Conservation (phyloP, 2,888 invertebrate species). For the Neoascia interrupta region DNA sequence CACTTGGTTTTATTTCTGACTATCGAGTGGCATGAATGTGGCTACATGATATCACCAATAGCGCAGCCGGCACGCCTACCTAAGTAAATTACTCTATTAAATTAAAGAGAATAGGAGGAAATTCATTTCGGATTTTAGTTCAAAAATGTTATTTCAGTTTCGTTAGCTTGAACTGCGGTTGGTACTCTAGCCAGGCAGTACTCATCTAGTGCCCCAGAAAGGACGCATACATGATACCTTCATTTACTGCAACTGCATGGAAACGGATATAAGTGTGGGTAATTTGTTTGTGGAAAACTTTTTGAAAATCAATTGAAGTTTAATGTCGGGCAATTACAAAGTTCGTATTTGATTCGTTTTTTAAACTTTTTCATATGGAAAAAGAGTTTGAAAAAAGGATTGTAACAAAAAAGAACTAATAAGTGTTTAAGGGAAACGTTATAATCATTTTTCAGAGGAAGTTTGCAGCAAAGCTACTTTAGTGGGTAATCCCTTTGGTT, state of each 20-base stretch:
- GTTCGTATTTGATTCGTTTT: conserved; percentile 60
- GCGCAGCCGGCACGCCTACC: conserved; percentile 16
- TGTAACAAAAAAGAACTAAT: too few relatives aligned
- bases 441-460: too few relatives aligned
- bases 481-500: too few relatives aligned
- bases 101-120: conserved; percentile 64
- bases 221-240: too few relatives aligned
- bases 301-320: conserved; percentile 65
- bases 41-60: conserved; percentile 54
- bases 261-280: too few relatives aligned
- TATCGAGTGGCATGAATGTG: conserved; percentile 62
- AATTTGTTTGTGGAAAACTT: conserved; percentile 54
- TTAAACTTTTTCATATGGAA: conserved; percentile 24
- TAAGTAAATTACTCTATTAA: conserved; percentile 64
- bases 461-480: too few relatives aligned
- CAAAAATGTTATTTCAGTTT: conserved; percentile 63
- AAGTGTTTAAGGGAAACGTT: too few relatives aligned
- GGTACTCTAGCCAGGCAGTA: conserved; percentile 9
- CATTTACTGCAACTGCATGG: too few relatives aligned
- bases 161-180: conserved; percentile 12
- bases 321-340: conserved; percentile 63
- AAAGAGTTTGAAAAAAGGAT: too few relatives aligned
- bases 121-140: conserved; percentile 63
- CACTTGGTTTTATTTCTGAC: conserved; percentile 42
- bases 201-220: too few relatives aligned